Percentiles rank a stretch among this genome's conserved stretches.
These are phyloP conservation scores for Antennarius maculatus DNA, from an alignment of 2,797 vertebrate genomes.

Conservation along the genomic window DNA sequence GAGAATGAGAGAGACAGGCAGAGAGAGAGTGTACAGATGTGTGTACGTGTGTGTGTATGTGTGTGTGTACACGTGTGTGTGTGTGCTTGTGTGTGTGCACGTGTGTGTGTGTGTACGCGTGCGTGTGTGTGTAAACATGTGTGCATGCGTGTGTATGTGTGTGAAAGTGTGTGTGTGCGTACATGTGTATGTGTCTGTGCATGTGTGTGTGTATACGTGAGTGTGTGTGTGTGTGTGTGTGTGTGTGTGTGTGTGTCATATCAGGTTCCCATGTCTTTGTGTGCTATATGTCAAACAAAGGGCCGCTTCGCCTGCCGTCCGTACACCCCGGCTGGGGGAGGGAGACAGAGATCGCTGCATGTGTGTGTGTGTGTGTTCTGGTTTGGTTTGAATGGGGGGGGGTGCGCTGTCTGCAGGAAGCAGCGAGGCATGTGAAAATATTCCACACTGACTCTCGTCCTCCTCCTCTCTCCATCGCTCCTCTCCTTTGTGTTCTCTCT, in stretches of 20 bases:
- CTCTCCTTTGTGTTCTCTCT: conserved; percentile 39
- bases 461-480: conserved; percentile 10
- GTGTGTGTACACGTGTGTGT: conserved; percentile 70
- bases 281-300: conserved; percentile 78
- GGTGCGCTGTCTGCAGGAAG: conserved; percentile 54
- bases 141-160: conserved; percentile 1
- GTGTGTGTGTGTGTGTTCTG: conserved; percentile 21
- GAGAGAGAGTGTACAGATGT: too few species aligned
- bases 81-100: background rate
- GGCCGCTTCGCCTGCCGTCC: conserved; percentile 49
- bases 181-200: too few species aligned
- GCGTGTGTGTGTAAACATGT: conserved; percentile 69
- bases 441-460: conserved; percentile 58
- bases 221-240: too few species aligned
- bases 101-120: conserved; percentile 8
- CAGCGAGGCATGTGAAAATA: conserved; percentile 74
- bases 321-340: conserved; percentile 33
- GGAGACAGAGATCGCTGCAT: conserved; percentile 29
- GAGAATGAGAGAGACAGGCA: conserved; percentile 6
- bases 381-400: conserved; percentile 6
- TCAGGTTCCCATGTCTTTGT: conserved; percentile 55
- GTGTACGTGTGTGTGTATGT: conserved; percentile 8
- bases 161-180: too few species aligned
- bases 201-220: too few species aligned
- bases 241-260: too few species aligned